Evolutionary conservation across 2,797 vertebrate species (phyloP).

Genomic region (Gobio occitaniae): DNA sequence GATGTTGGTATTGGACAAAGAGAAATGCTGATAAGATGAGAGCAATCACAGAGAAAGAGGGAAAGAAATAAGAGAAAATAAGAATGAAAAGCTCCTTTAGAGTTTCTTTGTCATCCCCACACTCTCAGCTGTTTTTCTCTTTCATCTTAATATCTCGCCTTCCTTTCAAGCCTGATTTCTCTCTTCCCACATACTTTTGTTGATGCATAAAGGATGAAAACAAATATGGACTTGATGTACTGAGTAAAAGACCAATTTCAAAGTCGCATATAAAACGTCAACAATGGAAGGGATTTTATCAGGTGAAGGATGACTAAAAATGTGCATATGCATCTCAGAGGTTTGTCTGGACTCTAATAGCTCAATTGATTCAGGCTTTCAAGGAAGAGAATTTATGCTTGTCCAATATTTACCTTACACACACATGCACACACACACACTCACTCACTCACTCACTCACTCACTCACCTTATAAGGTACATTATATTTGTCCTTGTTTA

Average conservation of each 20-base stretch:
- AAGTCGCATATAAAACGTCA: slow-evolving; percentile 19
- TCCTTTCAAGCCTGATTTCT: slow-evolving; percentile 26
- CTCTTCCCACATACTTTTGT: not conserved
- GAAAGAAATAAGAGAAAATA: slow-evolving; percentile 13
- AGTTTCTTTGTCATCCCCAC: slow-evolving; percentile 32
- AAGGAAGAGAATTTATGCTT: not conserved
- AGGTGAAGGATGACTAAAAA: slow-evolving; percentile 17
- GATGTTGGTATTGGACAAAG: slow-evolving; percentile 4
- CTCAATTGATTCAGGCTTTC: slow-evolving; percentile 16
- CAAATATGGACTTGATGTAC: slow-evolving; percentile 26
- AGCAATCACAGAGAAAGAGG: slow-evolving; percentile 14
- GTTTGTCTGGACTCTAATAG: slow-evolving; percentile 3
- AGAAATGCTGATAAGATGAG: slow-evolving; percentile 41
- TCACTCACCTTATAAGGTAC: not conserved
- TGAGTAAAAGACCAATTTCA: slow-evolving; percentile 33
- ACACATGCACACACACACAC: no score
- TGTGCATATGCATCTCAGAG: slow-evolving; percentile 1
- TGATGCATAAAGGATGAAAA: slow-evolving; percentile 43
- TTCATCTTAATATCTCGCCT: slow-evolving; percentile 35
- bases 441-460: no score
- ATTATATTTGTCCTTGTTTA: not conserved
- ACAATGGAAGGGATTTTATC: not conserved
- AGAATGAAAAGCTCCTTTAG: slow-evolving; percentile 32
- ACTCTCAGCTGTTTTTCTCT: slow-evolving; percentile 34
- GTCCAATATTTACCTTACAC: not conserved